These are phyloP conservation scores for Lota lota DNA, from an alignment of 2,113 vertebrate species.

Conservation along the genomic window DNA sequence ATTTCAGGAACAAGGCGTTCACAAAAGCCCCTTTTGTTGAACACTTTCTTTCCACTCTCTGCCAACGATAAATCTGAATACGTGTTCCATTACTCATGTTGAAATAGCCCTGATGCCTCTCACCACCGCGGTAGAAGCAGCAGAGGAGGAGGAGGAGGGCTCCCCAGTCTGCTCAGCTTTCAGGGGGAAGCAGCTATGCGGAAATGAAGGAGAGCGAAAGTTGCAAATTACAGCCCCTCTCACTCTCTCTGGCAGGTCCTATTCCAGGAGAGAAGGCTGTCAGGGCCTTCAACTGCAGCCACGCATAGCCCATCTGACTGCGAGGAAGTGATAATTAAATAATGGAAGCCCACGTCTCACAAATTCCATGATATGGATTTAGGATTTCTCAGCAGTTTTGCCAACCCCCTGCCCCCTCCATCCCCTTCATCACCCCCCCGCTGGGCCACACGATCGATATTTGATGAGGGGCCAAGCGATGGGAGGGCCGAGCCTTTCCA, in stretches of 20 bases:
- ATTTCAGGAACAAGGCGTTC: too few relatives aligned
- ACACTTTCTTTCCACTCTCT: too few relatives aligned
- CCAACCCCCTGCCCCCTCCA: background rate
- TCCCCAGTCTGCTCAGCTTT: too few relatives aligned
- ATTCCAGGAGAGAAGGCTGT: constrained; percentile 38
- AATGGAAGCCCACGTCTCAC: constrained; percentile 38
- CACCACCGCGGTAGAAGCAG: too few relatives aligned
- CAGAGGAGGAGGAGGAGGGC: too few relatives aligned
- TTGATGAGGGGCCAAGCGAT: constrained; percentile 56
- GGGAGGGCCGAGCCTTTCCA: constrained; percentile 18
- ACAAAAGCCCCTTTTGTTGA: too few relatives aligned
- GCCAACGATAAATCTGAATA: too few relatives aligned
- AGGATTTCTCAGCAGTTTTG: constrained; percentile 54
- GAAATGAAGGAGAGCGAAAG: constrained; percentile 23
- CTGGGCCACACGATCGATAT: constrained; percentile 63
- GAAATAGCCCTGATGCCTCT: too few relatives aligned
- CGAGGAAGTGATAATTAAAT: constrained; percentile 61
- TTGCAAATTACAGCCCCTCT: constrained; percentile 48
- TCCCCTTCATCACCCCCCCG: background rate
- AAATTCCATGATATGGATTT: constrained; percentile 44
- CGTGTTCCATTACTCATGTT: too few relatives aligned
- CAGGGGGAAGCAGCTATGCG: background rate
- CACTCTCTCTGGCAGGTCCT: constrained; percentile 23
- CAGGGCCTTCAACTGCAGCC: constrained; percentile 16
- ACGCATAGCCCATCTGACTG: constrained; percentile 30